Evolutionary conservation across 2,113 vertebrate species (phyloP), one percentile per base, ranked within the genome.

Genomic region (Mastomys natalensis): DNA sequence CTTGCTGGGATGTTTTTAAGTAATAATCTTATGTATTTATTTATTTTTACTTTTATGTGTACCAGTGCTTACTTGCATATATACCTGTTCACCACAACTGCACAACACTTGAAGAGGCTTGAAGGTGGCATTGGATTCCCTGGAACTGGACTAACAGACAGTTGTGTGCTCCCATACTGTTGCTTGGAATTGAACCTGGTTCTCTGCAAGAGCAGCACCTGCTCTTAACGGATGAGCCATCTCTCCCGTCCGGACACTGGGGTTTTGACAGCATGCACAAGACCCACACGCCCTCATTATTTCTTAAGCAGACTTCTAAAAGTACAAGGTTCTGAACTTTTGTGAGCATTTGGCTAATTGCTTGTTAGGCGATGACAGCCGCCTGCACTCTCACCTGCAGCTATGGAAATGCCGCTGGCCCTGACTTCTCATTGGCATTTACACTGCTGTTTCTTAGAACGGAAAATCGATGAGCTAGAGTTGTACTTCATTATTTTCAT

Each of bases 401-500:
- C 40, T 66, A 43, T 37, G 22, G 53, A 68, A 87, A n/a, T n/a
- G 16, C 19, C 22, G 24, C n/a, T 45, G 73, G 53, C 51, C 58
- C 77, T 51, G 31, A 74, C 60, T 8, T 87, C 43, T 80, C 6
- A 0, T n/a, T 34, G 84, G n/a, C 70, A 34, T 3, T 4, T 55
- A 40, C 37, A 29, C 40, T 91, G 19, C 51, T 26, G 45, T 93
- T 93, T 90, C 43, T 55, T 53, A 94, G 40, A 93, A 90, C 86
- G 80, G 29, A 45, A 77, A 26, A 81, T 70, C 45, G 19, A 58
- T 88, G 64, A 31, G 72, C 29, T 90, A 60, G n/a, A 88, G 1
- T 90, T 10, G 0, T 85, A 81, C 84, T 43, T 84, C 29, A 87
- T 73, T 95, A 34, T 89, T 96, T 96, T 81, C 86, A 66, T 87